phyloP scores from a whole-genome alignment of 1,140 invertebrate genomes.

The Megathymus violae region DNA sequence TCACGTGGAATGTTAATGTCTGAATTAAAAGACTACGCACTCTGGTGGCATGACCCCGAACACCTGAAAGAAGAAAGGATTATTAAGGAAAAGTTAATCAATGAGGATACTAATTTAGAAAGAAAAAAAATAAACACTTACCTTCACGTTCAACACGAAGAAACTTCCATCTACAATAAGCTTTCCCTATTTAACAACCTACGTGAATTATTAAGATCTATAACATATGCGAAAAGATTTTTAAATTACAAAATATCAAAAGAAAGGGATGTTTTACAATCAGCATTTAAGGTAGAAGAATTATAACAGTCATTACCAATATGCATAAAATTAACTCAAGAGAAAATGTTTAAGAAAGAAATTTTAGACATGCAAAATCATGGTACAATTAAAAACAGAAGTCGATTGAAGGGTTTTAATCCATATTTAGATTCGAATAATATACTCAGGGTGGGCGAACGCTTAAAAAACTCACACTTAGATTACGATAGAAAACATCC shows the following conservation, averaged over 20 bases:
- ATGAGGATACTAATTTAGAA: not conserved
- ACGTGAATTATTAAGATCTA: not conserved
- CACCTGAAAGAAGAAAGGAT: not conserved
- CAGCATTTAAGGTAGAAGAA: conserved; percentile 17
- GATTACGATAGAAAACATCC: conserved; percentile 54
- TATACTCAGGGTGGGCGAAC: conserved; percentile 70
- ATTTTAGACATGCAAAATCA: conserved; percentile 31
- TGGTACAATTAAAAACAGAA: conserved; percentile 33
- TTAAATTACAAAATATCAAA: conserved; percentile 3
- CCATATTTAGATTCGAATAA: conserved; percentile 60
- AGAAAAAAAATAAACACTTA: not conserved
- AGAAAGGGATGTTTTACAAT: not conserved
- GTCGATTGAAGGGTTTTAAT: conserved; percentile 34
- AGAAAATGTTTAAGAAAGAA: conserved; percentile 42
- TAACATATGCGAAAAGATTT: not conserved
- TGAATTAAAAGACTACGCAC: conserved; percentile 40
- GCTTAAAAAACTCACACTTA: conserved; percentile 53
- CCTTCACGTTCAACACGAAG: too few species aligned
- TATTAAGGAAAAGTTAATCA: too few species aligned
- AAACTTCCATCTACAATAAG: not conserved
- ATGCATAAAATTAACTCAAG: conserved; percentile 38
- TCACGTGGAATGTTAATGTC: conserved; percentile 49
- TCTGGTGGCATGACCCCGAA: conserved; percentile 72
- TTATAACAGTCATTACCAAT: conserved; percentile 27
- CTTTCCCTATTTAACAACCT: not conserved